These are phyloP conservation scores for Ditylenchus dipsaci DNA, from an alignment of 1,140 invertebrate genomes.

Conservation along the genomic window DNA sequence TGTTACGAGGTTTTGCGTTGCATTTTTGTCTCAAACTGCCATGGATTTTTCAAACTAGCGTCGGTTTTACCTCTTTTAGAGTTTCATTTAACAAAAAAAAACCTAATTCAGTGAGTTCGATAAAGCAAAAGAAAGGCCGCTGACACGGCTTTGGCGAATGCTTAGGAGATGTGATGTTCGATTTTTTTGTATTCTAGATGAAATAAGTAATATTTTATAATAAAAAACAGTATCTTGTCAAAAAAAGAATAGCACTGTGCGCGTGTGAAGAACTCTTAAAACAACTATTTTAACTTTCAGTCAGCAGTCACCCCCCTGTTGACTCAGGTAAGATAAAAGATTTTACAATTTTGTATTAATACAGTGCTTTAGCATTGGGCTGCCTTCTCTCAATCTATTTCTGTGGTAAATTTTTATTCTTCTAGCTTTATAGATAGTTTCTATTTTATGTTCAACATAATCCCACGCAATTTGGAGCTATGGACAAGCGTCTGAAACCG, in stretches of 20 bases:
- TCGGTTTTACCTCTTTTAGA: conserved; percentile 24
- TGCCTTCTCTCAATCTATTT: conserved; percentile 68
- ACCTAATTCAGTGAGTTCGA: conserved; percentile 5
- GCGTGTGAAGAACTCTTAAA: conserved; percentile 16
- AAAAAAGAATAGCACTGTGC: neutral
- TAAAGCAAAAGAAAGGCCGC: neutral
- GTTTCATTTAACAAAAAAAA: neutral
- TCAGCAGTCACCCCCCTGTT: conserved; percentile 69
- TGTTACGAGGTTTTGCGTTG: conserved; percentile 68
- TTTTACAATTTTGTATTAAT: conserved; percentile 59
- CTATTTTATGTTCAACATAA: conserved; percentile 63
- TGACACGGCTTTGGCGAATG: conserved; percentile 7
- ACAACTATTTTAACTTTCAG: conserved; percentile 60
- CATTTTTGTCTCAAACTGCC: conserved; percentile 69
- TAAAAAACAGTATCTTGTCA: no score
- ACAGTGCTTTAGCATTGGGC: conserved; percentile 69
- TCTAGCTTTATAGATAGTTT: no score
- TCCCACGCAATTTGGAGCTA: conserved; percentile 65
- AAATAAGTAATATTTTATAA: conserved; percentile 63
- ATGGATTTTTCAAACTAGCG: conserved; percentile 62
- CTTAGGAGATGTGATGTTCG: conserved; percentile 43
- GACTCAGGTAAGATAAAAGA: conserved; percentile 70
- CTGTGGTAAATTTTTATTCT: conserved; percentile 61
- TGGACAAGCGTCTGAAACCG: conserved; percentile 63
- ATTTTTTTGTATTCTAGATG: conserved; percentile 33